Base-by-base conservation (phyloP, 2,797 vertebrate genomes). In the Choloepus didactylus region DNA sequence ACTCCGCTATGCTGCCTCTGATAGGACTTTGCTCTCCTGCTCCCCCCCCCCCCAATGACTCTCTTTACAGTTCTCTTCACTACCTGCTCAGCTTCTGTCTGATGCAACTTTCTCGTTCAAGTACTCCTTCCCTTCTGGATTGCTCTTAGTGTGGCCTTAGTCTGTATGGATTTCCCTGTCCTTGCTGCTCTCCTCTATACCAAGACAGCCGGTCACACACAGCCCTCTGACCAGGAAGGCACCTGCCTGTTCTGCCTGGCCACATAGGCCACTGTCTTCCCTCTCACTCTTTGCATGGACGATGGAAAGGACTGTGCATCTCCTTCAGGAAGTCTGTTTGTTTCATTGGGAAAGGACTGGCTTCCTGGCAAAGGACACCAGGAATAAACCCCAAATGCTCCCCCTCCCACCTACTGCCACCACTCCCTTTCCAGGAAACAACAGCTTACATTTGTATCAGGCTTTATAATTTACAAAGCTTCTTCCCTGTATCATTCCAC, bases 311-410 rank as follows among this genome's bases (percentile, higher is more conserved):
- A 41, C 54, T 62, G 35, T 35, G 54, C 9, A 12, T 59, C 72
- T 69, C 66, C 60, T 29, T 95, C 29, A 89, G 94, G 80, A 89
- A 94, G 75, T 60, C 64, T 77, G 81, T 44, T 77, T 67, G 38
- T 77, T 93, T 90, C 59, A 75, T 87, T 10, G 51, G 82, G 81
- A 86, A 93, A 93, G 46, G 31, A 59, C 69, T 38, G 75, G 31
- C 27, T 96, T 96, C 91, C 84, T 87, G 89, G 64, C 54, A 73
- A n/a, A 95, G 49, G 76, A 95, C 80, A 93, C 72, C 54, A 96
- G 69, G 72, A 92, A 93, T 59, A 95, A 95, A 87, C 84, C 62
- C 56, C 31, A 89, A 46, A 54, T 79, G 41, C 83, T 85, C 70
- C 70, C 38, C 51, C 66, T n/a, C 51, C 6, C 44, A 83, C 46